phyloP scores from a whole-genome alignment of 2,888 invertebrate genomes.

The Chymomyza fuscimana region DNA sequence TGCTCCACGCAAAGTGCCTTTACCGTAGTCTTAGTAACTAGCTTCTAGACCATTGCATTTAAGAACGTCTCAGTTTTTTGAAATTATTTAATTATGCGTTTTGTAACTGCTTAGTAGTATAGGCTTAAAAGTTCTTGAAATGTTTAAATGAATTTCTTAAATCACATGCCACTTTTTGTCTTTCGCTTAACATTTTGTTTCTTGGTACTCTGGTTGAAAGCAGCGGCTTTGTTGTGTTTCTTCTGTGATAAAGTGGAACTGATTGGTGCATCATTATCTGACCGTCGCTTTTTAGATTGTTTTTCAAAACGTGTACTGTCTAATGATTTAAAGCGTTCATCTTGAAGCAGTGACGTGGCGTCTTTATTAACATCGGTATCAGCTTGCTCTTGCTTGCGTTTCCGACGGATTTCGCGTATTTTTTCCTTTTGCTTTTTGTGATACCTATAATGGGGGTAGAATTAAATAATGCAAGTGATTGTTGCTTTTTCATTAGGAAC shows the following conservation, averaged over 20 bases:
- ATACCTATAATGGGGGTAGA: constrained; percentile 53
- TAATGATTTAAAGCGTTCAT: constrained; percentile 77
- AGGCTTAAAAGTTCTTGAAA: constrained; percentile 60
- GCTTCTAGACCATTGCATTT: constrained; percentile 36
- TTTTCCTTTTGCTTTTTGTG: constrained; percentile 77
- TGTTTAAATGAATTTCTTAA: constrained; percentile 30
- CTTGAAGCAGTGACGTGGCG: constrained; percentile 55
- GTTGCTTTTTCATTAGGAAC: constrained; percentile 11
- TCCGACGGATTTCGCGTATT: constrained; percentile 70
- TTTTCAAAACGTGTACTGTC: constrained; percentile 69
- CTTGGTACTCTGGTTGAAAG: not conserved
- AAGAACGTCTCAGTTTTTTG: constrained; percentile 45
- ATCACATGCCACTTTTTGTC: constrained; percentile 20
- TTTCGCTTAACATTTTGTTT: constrained; percentile 29
- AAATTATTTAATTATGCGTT: constrained; percentile 55
- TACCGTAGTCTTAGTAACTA: constrained; percentile 17
- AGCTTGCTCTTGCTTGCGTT: constrained; percentile 64
- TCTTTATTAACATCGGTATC: constrained; percentile 43
- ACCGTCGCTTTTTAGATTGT: constrained; percentile 43
- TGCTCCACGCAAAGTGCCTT: constrained; percentile 41
- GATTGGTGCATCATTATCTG: constrained; percentile 15
- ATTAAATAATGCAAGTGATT: not conserved
- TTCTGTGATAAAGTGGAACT: constrained; percentile 1
- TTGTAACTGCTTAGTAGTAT: constrained; percentile 59
- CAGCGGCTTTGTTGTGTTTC: constrained; percentile 17